phyloP scores from a whole-genome alignment of 2,888 invertebrate species.

The Lobophora halterata region DNA sequence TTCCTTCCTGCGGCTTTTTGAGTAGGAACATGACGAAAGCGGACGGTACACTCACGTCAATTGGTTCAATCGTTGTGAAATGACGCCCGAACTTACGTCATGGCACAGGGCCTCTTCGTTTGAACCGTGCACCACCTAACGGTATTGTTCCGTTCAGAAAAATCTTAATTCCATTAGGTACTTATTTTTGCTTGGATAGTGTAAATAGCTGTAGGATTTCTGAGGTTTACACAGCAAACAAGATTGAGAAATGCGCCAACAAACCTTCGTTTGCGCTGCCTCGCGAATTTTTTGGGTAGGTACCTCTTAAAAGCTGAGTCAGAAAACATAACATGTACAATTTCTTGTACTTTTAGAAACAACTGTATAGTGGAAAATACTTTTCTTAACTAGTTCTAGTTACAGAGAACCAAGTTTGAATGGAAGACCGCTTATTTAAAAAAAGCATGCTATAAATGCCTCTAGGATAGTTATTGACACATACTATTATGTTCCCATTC shows the following conservation, averaged over 20 bases:
- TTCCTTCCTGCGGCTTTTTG: slow-evolving; percentile 16
- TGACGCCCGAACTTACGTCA: slow-evolving; percentile 73
- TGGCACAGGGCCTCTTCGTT: slow-evolving; percentile 61
- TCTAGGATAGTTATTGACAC: no score
- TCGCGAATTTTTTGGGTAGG: no score
- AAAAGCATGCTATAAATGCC: no score
- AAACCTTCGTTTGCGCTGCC: slow-evolving; percentile 6
- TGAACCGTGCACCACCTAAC: slow-evolving; percentile 50
- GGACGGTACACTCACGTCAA: slow-evolving; percentile 64
- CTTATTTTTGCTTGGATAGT: slow-evolving; percentile 21
- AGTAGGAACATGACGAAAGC: slow-evolving; percentile 15
- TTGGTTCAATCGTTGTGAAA: slow-evolving; percentile 64
- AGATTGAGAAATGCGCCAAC: slow-evolving; percentile 6
- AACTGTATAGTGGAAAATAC: no score
- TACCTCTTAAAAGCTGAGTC: slow-evolving; percentile 11
- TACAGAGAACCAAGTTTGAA: no score
- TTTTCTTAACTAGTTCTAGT: no score
- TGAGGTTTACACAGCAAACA: slow-evolving; percentile 19
- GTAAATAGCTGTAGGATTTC: slow-evolving; percentile 19
- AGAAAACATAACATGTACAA: slow-evolving; percentile 9
- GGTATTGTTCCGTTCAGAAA: slow-evolving; percentile 53
- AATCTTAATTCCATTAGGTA: slow-evolving; percentile 18
- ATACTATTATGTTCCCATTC: no score
- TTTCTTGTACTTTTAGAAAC: no score
- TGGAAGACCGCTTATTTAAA: no score